Evolutionary conservation across 2,113 vertebrate genomes (phyloP).

Genomic region (Panthera uncia): DNA sequence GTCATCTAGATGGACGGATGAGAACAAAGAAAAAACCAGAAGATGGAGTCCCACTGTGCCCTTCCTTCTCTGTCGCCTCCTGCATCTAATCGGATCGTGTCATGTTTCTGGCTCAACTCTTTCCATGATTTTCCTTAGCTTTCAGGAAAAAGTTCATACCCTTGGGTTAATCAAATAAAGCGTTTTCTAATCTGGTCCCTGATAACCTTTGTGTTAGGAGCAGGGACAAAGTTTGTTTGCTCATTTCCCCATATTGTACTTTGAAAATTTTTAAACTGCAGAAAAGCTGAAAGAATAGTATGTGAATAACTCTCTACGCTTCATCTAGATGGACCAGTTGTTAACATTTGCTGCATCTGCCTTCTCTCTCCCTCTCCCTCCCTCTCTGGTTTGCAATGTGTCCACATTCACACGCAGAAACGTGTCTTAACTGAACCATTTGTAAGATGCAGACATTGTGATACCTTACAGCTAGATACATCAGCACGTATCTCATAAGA

Average conservation of each 20-base stretch:
- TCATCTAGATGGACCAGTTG: background rate
- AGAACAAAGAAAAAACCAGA: background rate
- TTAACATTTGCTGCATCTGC: background rate
- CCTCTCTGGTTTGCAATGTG: background rate
- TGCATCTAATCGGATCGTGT: background rate
- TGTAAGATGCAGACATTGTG: background rate
- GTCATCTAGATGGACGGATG: background rate
- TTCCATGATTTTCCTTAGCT: conserved; percentile 26
- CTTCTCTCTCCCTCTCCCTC: background rate
- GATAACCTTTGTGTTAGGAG: conserved; percentile 15
- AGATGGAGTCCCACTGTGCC: background rate
- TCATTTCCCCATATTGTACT: conserved; percentile 2
- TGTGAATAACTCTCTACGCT: background rate
- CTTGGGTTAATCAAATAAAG: conserved; percentile 18
- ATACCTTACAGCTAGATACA: background rate
- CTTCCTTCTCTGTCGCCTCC: background rate
- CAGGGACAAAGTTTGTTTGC: conserved; percentile 13
- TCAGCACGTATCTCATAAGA: conserved; percentile 14
- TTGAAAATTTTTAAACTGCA: conserved; percentile 24
- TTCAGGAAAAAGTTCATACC: conserved; percentile 18
- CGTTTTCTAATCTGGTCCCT: background rate
- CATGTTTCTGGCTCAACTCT: conserved; percentile 23
- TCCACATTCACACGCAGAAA: background rate
- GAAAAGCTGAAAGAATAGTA: background rate
- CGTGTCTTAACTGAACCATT: conserved; percentile 13